phyloP scores from a whole-genome alignment of 2,888 invertebrate genomes.

The Epicampocera succincta region DNA sequence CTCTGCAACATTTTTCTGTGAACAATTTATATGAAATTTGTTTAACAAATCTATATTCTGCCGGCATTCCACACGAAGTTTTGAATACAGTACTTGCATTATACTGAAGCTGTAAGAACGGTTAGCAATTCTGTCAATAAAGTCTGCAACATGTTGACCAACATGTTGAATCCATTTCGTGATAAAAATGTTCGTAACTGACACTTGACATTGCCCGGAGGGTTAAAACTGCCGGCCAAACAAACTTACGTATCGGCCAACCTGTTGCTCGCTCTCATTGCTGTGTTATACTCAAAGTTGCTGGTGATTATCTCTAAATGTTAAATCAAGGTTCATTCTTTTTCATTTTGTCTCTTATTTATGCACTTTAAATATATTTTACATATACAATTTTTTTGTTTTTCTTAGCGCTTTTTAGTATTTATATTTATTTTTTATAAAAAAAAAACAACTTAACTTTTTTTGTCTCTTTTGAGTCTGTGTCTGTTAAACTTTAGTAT shows the following conservation, averaged over 20 bases:
- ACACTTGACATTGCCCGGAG: background rate
- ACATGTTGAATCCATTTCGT: too few species aligned
- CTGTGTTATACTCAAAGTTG: slow-evolving; percentile 36
- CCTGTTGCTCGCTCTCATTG: slow-evolving; percentile 65
- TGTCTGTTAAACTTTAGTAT: slow-evolving; percentile 32
- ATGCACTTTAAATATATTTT: background rate
- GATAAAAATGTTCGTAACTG: too few species aligned
- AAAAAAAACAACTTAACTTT: slow-evolving; percentile 25
- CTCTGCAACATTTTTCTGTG: too few species aligned
- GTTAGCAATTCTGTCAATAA: too few species aligned
- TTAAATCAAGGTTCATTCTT: slow-evolving; percentile 69
- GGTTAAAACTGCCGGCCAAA: slow-evolving; percentile 34
- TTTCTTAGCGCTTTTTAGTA: slow-evolving; percentile 27
- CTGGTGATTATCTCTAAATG: slow-evolving; percentile 68
- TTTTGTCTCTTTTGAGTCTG: slow-evolving; percentile 50
- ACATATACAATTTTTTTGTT: slow-evolving; percentile 29
- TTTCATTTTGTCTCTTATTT: slow-evolving; percentile 54
- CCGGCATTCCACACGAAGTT: too few species aligned
- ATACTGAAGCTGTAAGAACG: too few species aligned
- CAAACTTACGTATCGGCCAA: slow-evolving; percentile 56
- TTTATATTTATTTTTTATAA: slow-evolving; percentile 29
- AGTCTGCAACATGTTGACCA: too few species aligned
- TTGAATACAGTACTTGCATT: too few species aligned
- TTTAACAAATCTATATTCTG: too few species aligned
- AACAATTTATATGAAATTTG: too few species aligned